Percentiles rank a stretch among this genome's conserved stretches.
Conservation (phyloP, 1,140 invertebrate genomes). For the Drosophila mayri region DNA sequence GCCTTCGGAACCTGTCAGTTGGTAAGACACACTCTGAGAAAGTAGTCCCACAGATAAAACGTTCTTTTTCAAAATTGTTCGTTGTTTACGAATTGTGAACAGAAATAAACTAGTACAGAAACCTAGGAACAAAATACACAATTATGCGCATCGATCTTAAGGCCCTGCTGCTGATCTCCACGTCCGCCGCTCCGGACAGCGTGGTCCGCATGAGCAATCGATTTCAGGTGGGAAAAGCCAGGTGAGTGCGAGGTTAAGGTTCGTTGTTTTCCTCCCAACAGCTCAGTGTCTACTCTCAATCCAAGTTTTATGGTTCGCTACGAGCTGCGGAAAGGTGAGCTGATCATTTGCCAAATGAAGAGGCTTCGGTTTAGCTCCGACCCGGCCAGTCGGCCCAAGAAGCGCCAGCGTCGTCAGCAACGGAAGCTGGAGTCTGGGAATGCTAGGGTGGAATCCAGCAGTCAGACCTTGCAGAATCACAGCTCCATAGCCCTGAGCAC, state of each 20-base stretch:
- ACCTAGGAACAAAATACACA: neutral
- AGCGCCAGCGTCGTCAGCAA: neutral
- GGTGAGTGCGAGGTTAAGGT: conserved; percentile 22
- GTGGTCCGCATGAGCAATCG: conserved; percentile 8
- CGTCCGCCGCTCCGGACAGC: conserved; percentile 8
- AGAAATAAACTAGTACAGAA: neutral
- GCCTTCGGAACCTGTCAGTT: neutral
- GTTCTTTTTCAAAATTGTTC: conserved; percentile 28
- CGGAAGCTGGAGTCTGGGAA: neutral
- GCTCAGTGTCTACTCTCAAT: neutral
- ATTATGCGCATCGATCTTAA: conserved; percentile 54
- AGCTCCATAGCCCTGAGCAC: conserved; percentile 3
- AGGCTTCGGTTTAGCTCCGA: neutral
- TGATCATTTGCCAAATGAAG: conserved; percentile 30
- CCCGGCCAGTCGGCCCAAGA: neutral
- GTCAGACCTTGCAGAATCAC: neutral
- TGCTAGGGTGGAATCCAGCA: neutral
- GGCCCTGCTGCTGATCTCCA: conserved; percentile 31
- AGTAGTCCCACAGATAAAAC: neutral
- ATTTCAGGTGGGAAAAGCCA: conserved; percentile 23
- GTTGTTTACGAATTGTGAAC: conserved; percentile 22
- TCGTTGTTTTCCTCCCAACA: neutral
- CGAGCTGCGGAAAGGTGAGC: conserved; percentile 15
- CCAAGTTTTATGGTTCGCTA: conserved; percentile 48
- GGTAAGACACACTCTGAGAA: neutral